Evolutionary conservation across 2,888 invertebrate genomes (phyloP).

Genomic region (Heliconius sara): DNA sequence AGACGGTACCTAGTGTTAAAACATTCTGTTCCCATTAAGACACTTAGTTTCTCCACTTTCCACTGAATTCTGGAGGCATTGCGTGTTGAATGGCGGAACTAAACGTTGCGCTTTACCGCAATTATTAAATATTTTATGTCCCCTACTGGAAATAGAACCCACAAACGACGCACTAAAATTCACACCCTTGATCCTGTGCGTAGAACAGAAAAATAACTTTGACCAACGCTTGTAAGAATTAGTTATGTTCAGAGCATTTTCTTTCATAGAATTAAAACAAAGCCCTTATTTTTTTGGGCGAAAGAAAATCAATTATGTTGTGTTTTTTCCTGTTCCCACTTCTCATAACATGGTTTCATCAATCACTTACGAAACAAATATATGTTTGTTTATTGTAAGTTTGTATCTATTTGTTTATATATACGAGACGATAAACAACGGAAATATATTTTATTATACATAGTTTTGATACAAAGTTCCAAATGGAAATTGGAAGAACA

Average conservation of each 20-base stretch:
- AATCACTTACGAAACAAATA: conserved; percentile 43
- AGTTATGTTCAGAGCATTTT: not conserved
- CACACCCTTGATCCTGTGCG: too few species aligned
- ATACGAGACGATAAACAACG: not conserved
- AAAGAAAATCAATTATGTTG: conserved; percentile 40
- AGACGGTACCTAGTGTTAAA: too few species aligned
- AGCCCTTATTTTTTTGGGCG: conserved; percentile 20
- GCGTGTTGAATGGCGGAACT: not conserved
- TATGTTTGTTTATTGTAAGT: conserved; percentile 32
- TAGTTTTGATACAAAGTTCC: not conserved
- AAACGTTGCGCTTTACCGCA: not conserved
- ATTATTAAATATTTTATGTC: not conserved
- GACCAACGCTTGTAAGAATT: not conserved
- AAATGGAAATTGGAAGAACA: not conserved
- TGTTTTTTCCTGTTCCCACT: conserved; percentile 39
- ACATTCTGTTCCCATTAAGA: too few species aligned
- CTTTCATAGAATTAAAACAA: conserved; percentile 5
- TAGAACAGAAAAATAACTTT: not conserved
- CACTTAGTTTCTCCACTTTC: too few species aligned
- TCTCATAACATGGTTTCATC: conserved; percentile 44
- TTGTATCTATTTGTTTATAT: not conserved
- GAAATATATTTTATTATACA: not conserved
- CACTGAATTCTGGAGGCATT: not conserved
- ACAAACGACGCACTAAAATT: not conserved
- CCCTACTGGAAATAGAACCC: not conserved